phyloP scores from a whole-genome alignment of 2,113 vertebrate genomes.

The Tragulus kanchil region DNA sequence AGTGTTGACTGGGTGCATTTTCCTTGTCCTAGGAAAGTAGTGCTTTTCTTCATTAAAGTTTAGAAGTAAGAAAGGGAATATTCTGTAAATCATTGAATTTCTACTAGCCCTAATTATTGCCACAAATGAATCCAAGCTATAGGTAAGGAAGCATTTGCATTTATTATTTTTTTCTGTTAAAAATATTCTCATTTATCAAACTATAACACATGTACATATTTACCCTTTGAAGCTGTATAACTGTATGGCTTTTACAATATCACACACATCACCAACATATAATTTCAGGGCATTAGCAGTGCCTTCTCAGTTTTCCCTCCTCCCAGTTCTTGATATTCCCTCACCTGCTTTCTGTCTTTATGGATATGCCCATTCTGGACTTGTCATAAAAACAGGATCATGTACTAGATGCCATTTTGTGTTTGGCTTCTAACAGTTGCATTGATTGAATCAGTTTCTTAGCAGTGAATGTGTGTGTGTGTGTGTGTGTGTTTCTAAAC shows the following conservation, averaged over 20 bases:
- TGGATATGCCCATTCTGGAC: not conserved
- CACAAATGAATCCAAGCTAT: not conserved
- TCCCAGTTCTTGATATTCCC: not conserved
- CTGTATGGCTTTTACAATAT: not conserved
- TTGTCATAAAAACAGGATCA: not conserved
- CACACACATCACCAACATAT: not conserved
- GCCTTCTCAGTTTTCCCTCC: not conserved
- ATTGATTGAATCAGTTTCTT: constrained; percentile 18
- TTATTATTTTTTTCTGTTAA: not conserved
- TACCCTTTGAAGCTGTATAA: not conserved
- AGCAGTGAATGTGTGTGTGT: not conserved
- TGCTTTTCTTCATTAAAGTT: not conserved
- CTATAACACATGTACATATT: not conserved
- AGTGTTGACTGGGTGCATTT: not conserved
- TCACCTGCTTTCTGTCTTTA: not conserved
- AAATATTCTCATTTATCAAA: not conserved
- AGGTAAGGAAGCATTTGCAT: not conserved
- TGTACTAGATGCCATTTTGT: not conserved
- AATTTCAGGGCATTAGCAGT: not conserved
- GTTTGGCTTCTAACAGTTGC: not conserved
- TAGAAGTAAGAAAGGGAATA: not conserved
- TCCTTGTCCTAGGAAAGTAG: not conserved
- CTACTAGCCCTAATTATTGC: not conserved
- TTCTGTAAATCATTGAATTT: not conserved
- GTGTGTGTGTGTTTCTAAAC: not conserved